These are phyloP conservation scores for Pangasius larnaudii DNA, from an alignment of 2,797 vertebrate species.

Conservation along the genomic window DNA sequence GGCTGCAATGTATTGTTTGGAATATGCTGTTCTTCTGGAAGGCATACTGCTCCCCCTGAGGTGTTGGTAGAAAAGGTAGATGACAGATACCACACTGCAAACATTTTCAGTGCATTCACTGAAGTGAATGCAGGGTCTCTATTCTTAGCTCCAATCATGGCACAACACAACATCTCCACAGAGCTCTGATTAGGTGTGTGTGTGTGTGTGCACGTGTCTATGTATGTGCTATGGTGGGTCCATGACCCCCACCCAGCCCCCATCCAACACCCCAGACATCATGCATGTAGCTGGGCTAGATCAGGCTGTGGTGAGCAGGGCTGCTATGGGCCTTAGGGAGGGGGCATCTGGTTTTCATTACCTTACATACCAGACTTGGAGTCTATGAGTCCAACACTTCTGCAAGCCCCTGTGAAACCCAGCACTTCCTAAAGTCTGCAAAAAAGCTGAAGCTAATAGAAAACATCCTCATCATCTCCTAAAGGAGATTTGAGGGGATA, in stretches of 20 bases:
- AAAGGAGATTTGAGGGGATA: not conserved
- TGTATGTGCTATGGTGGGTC: not conserved
- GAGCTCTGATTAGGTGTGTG: constrained; percentile 37
- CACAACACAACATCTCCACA: not conserved
- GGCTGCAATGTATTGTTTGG: constrained; percentile 35
- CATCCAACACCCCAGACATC: constrained; percentile 26
- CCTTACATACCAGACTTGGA: constrained; percentile 61
- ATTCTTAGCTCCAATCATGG: constrained; percentile 27
- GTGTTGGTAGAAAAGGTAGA: not conserved
- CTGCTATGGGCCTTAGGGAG: constrained; percentile 40
- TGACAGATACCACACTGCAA: not conserved
- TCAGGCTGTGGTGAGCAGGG: constrained; percentile 40
- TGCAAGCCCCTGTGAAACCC: constrained; percentile 43
- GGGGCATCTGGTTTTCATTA: constrained; percentile 65
- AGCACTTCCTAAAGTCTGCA: constrained; percentile 36
- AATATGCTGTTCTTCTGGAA: not conserved
- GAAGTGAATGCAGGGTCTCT: constrained; percentile 19
- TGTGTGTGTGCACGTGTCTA: not conserved
- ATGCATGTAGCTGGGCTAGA: constrained; percentile 40
- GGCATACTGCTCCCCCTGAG: not conserved
- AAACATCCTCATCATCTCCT: constrained; percentile 23
- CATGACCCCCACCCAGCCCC: constrained; percentile 39
- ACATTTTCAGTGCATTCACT: not conserved
- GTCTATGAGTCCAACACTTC: constrained; percentile 52
- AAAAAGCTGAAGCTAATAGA: constrained; percentile 39